Percentiles rank a stretch among this genome's conserved stretches.
Conservation (phyloP, 2,113 vertebrate species). For the Lucifuga dentata region DNA sequence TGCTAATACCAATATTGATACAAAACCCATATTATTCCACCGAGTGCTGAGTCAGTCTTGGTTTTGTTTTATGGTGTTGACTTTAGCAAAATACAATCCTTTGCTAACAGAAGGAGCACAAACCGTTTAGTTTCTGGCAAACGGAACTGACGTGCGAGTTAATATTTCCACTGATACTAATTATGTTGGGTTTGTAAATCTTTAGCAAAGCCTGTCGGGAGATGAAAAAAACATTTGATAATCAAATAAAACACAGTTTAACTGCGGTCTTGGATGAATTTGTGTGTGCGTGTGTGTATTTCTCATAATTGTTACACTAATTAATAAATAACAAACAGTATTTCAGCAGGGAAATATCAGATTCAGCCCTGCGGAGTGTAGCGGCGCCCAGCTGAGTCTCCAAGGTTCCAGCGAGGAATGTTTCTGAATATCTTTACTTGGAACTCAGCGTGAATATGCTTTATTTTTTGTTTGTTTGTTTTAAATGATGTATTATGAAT, state of each 20-base stretch:
- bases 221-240: slow-evolving; percentile 46
- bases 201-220: slow-evolving; percentile 37
- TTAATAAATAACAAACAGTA: not conserved
- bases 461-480: too few species aligned
- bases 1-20: too few species aligned
- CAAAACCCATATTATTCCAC: too few species aligned
- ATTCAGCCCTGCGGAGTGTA: slow-evolving; percentile 20
- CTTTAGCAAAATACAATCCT: too few species aligned
- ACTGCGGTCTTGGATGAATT: slow-evolving; percentile 21
- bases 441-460: slow-evolving; percentile 49
- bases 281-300: not conserved
- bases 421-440: slow-evolving; percentile 59
- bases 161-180: slow-evolving; percentile 38
- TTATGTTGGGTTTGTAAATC: slow-evolving; percentile 55
- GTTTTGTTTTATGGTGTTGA: too few species aligned
- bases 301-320: slow-evolving; percentile 37
- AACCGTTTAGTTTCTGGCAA: slow-evolving; percentile 7
- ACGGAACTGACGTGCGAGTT: slow-evolving; percentile 10
- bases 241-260: slow-evolving; percentile 48
- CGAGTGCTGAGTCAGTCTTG: too few species aligned
- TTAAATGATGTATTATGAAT: slow-evolving; percentile 57
- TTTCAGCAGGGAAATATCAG: slow-evolving; percentile 31
- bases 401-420: slow-evolving; percentile 33
- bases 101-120: too few species aligned
- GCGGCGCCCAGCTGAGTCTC: slow-evolving; percentile 35